phyloP scores from a whole-genome alignment of 2,888 invertebrate species.

The Mystacides longicornis region DNA sequence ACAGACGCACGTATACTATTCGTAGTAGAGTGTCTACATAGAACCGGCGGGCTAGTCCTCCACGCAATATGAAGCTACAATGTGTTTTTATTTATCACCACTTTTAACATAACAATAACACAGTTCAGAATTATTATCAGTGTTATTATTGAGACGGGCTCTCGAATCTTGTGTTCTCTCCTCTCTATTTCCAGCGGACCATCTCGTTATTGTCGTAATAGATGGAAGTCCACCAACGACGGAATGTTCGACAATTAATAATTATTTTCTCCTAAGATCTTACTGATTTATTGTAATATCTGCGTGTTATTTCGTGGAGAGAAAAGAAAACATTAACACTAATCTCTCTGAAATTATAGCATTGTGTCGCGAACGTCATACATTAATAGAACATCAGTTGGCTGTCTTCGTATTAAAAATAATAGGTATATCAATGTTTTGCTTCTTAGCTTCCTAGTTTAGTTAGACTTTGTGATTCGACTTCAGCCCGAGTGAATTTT shows the following conservation, averaged over 20 bases:
- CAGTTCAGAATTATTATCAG: not conserved
- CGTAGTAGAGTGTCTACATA: no score
- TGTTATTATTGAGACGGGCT: no score
- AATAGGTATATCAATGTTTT: not conserved
- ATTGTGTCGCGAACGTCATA: not conserved
- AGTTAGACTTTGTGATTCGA: not conserved
- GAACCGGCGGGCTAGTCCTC: no score
- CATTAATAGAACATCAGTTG: not conserved
- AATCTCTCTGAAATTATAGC: not conserved
- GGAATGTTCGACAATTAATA: not conserved
- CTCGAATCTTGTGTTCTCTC: no score
- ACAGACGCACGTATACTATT: no score
- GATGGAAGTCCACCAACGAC: not conserved
- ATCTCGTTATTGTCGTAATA: not conserved
- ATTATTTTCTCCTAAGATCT: not conserved
- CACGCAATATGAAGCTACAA: no score
- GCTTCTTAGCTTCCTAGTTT: not conserved
- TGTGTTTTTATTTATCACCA: not conserved
- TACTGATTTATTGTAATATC: not conserved
- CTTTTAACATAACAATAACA: not conserved
- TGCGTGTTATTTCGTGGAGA: not conserved
- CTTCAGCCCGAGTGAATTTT: no score
- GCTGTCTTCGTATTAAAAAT: not conserved
- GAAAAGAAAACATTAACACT: not conserved
- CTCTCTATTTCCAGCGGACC: no score